Evolutionary conservation across 2,113 vertebrate species (phyloP), one percentile per base, ranked within the genome.

Genomic region (Mellivora capensis): DNA sequence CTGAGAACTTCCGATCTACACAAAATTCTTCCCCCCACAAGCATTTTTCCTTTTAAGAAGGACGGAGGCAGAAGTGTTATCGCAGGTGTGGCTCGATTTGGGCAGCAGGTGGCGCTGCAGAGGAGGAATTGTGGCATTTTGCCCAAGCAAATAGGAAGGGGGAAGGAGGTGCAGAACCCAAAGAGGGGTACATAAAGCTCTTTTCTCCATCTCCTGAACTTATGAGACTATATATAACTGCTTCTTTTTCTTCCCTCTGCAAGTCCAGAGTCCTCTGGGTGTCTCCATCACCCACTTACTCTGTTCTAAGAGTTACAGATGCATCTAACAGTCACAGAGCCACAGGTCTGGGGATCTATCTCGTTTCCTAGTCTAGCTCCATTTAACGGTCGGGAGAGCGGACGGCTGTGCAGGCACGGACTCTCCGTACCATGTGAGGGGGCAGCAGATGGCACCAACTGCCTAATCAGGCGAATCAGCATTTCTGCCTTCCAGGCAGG

Each of bases 51-150:
- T 2, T 82, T 83, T 74, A 31, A 44, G 31, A 67, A 72, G 59
- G 34, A 44, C 3, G 29, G 54, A 79, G 93, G 59, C 57, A n/a
- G n/a, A 86, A 47, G 47, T 39, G 6, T 62, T 79, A 91, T 71
- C 80, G 44, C 23, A 23, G 84, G 57, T 62, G 59, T 84, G 71
- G 37, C 6, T 93, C 77, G 29, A 20, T 71, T 42, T 2, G 11
- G 83, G 4, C 97, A 93, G 97, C 42, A 96, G 97, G 83, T 89
- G 97, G 95, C 52, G 39, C 91, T 72, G 54, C 54, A 69, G 92
- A 91, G 87, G 49, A 84, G 69, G 85, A 91, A 81, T 49, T 37
- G 77, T 25, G 25, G 64, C 37, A 21, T 54, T 90, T 86, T 76
- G 82, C 42, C 34, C 44, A 15, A 42, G 39, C 14, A 47, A 67